Percentiles rank a stretch among this genome's conserved stretches.
phyloP scores from a whole-genome alignment of 2,797 vertebrate species.

The Alauda arvensis region DNA sequence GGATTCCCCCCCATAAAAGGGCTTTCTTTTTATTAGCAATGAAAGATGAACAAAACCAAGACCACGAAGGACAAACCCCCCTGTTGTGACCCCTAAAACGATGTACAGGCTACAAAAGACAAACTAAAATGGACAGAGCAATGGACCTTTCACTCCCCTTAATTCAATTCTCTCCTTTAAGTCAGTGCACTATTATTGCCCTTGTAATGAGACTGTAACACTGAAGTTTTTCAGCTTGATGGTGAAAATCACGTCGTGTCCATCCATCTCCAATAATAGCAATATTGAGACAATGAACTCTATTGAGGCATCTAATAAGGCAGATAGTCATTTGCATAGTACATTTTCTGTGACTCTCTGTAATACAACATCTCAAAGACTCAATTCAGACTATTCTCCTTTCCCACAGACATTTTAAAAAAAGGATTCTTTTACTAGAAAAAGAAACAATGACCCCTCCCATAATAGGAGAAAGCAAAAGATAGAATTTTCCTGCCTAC shows the following conservation, averaged over 20 bases:
- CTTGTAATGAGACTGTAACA: slow-evolving; percentile 59
- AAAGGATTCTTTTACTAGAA: slow-evolving; percentile 68
- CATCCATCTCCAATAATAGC: slow-evolving; percentile 77
- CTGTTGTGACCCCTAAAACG: slow-evolving; percentile 38
- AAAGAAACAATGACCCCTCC: slow-evolving; percentile 66
- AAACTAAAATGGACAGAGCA: slow-evolving; percentile 52
- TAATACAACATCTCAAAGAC: slow-evolving; percentile 74
- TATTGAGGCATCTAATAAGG: slow-evolving; percentile 72
- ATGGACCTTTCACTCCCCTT: slow-evolving; percentile 51
- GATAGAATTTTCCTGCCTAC: slow-evolving; percentile 25
- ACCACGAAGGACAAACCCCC: neutral
- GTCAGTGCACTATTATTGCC: slow-evolving; percentile 68
- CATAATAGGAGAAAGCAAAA: slow-evolving; percentile 43
- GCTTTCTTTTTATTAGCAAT: neutral
- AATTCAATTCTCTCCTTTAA: slow-evolving; percentile 67
- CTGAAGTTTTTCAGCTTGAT: slow-evolving; percentile 73
- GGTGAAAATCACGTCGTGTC: slow-evolving; percentile 74
- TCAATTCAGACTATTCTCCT: slow-evolving; percentile 73
- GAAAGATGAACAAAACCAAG: slow-evolving; percentile 32
- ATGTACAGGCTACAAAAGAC: slow-evolving; percentile 34
- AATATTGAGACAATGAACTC: slow-evolving; percentile 73
- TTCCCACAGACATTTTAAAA: slow-evolving; percentile 68
- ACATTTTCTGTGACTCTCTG: slow-evolving; percentile 74
- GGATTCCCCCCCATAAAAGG: neutral
- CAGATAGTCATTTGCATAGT: slow-evolving; percentile 76